phyloP scores from a whole-genome alignment of 2,888 invertebrate genomes.

The Melanargia galathea region DNA sequence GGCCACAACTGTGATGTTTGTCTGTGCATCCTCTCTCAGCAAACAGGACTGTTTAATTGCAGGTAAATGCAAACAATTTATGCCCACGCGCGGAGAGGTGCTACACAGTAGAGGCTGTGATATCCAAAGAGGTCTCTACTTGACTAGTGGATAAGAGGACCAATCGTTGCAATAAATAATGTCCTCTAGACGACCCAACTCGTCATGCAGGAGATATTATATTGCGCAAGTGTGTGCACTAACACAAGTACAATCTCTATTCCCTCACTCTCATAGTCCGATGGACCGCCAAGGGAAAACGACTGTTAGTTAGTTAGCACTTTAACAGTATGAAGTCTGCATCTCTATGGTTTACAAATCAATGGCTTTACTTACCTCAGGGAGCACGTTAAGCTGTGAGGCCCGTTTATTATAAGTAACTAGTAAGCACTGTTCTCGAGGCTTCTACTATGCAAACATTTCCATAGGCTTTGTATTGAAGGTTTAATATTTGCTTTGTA shows the following conservation, averaged over 20 bases:
- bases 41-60: conserved; percentile 19
- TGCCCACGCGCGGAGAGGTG: not conserved
- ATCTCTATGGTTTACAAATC: not conserved
- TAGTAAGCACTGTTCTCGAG: not conserved
- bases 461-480: not conserved
- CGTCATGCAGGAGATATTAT: no score
- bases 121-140: not conserved
- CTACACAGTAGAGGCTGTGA: not conserved
- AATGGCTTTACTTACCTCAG: not conserved
- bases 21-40: conserved; percentile 3
- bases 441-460: conserved; percentile 10
- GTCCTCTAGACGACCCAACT: no score
- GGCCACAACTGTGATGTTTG: conserved; percentile 1
- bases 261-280: not conserved
- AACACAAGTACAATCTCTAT: no score
- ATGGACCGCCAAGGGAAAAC: not conserved
- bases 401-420: conserved; percentile 15
- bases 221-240: no score
- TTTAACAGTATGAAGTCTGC: not conserved
- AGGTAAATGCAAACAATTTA: conserved; percentile 19
- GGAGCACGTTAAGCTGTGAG: conserved; percentile 12
- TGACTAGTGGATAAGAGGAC: no score
- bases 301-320: not conserved
- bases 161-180: no score
- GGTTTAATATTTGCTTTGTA: not conserved